Evolutionary conservation across 2,888 invertebrate species (phyloP), one percentile per base, ranked within the genome.

Genomic region (Matsumyia berberina): DNA sequence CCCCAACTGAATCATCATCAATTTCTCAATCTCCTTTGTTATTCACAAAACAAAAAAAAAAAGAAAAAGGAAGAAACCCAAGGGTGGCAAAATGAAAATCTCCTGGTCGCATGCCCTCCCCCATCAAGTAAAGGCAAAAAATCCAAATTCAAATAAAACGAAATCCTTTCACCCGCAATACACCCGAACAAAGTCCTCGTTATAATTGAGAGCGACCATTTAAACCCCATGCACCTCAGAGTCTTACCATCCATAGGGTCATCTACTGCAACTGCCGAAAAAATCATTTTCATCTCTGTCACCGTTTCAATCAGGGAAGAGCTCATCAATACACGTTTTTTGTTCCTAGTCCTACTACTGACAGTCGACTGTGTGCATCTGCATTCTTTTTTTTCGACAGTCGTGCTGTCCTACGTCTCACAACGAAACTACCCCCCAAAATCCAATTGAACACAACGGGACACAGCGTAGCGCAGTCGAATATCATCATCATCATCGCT

Each of bases 251-350:
- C 62, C 46, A 49, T 24, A 76, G 80, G 85, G 85, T 85, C 85
- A 85, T 85, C 80, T 69, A 46, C 80, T 85, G 85, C 85, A 80
- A 85, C 80, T 85, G 80, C 85, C 85, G 74, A 85, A 85, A 85
- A 85, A 85, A 85, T 76, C 70, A 80, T 85, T 85, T 85, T 76
- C 85, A 80, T 80, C 74, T 85, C 80, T 85, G 85, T 85, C 85
- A 85, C 85, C 85, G 85, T 70, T 85, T 85, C 85, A 85, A 80
- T 85, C 85, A 80, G 76, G 70, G 64, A 83, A 73, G 83, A 73
- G 73, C 83, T 83, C 79, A 83, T 83, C 82, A 83, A 83, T 83
- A 78, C 82, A 78, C 78, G 73, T 55, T 70, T 76, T 57, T 67
- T 53, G 53, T 79, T 77, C 42, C 58, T 73, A 31, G n/a, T n/a